Evolutionary conservation across 2,797 vertebrate genomes (phyloP).

Genomic region (Merluccius polli): DNA sequence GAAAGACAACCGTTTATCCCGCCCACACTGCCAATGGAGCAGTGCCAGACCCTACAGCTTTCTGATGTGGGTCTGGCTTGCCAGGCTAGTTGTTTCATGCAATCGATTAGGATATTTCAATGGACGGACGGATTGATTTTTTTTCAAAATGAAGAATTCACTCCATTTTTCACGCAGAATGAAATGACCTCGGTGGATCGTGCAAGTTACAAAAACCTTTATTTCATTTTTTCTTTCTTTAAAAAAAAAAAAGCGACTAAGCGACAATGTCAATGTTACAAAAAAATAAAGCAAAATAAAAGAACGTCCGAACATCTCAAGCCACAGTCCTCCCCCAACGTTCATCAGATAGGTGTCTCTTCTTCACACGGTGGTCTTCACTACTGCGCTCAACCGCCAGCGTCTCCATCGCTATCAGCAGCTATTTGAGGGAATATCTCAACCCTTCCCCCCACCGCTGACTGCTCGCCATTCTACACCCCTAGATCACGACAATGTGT

Average conservation of each 20-base stretch:
- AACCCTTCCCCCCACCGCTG: background rate
- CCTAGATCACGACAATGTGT: constrained; percentile 39
- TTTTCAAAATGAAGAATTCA: background rate
- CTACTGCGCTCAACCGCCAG: background rate
- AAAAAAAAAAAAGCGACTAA: background rate
- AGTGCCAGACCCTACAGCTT: too few relatives aligned
- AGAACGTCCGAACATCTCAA: background rate
- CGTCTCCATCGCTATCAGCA: constrained; percentile 8
- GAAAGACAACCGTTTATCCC: too few relatives aligned
- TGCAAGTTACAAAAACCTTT: background rate
- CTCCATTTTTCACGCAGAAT: background rate
- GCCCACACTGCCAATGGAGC: too few relatives aligned
- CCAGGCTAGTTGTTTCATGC: background rate
- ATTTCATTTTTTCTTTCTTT: background rate
- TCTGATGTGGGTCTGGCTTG: too few relatives aligned
- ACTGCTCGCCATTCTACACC: constrained; percentile 21
- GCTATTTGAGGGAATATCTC: background rate
- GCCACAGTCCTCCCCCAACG: background rate
- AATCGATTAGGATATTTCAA: background rate
- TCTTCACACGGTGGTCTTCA: background rate
- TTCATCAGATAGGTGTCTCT: background rate
- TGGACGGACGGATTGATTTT: background rate
- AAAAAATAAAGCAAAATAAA: background rate
- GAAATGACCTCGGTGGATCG: background rate
- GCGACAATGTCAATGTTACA: background rate